Conservation (phyloP, 1,140 invertebrate genomes). For the Drosophila guanche region DNA sequence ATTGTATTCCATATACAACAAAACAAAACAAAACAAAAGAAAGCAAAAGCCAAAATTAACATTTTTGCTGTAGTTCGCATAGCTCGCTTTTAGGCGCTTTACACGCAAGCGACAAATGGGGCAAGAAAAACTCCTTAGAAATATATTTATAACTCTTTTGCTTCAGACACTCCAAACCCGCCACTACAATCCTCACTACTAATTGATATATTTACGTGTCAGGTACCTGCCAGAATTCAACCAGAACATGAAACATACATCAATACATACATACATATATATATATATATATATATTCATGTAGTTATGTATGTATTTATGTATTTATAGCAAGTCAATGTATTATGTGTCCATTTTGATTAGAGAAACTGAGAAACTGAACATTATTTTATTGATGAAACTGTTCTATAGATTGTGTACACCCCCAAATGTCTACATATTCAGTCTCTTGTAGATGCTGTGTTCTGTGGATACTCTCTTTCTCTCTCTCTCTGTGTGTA, state of each 20-base stretch:
- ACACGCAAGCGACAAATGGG: constrained; percentile 65
- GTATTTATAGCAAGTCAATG: constrained; percentile 37
- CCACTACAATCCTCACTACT: constrained; percentile 25
- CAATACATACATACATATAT: no score
- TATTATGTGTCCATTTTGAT: constrained; percentile 51
- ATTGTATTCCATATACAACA: constrained; percentile 52
- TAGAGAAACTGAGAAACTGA: constrained; percentile 12
- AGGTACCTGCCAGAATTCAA: constrained; percentile 72
- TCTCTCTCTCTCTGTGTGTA: constrained; percentile 50
- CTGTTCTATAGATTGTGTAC: constrained; percentile 33
- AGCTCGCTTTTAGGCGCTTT: constrained; percentile 81
- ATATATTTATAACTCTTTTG: constrained; percentile 47
- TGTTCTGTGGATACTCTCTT: constrained; percentile 22
- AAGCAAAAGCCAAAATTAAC: constrained; percentile 15
- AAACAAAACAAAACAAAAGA: neutral
- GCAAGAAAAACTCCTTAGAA: constrained; percentile 26
- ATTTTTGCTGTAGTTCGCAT: constrained; percentile 69
- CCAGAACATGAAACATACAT: constrained; percentile 3
- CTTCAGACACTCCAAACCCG: constrained; percentile 39
- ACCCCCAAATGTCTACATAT: constrained; percentile 34
- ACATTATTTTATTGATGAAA: constrained; percentile 40
- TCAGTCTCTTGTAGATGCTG: constrained; percentile 23
- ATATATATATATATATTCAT: no score
- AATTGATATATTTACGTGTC: constrained; percentile 78
- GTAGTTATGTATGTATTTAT: no score